A percentile compares a stretch with the other conserved stretches of the same genome.
Conservation (phyloP, 2,113 vertebrate genomes). For the Oophaga pumilio region DNA sequence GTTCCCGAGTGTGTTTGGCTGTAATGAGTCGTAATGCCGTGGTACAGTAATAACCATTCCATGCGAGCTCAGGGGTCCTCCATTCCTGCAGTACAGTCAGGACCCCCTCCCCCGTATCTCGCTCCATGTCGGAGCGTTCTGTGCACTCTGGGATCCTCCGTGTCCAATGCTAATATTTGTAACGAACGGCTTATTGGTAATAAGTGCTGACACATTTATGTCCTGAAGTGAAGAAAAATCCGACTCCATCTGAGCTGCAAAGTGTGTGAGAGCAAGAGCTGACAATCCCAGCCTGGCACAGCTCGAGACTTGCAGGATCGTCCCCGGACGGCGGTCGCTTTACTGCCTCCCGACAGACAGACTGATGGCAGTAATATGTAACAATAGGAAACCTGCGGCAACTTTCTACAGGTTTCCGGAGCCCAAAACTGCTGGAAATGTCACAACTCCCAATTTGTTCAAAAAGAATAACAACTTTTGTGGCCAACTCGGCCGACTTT, state of each 20-base stretch:
- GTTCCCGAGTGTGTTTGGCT: constrained; percentile 79
- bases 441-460: too few species aligned
- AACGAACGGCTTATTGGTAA: constrained; percentile 39
- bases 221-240: neutral
- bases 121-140: constrained; percentile 20
- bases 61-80: constrained; percentile 65
- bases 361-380: too few species aligned
- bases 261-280: constrained; percentile 6
- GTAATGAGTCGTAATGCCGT: constrained; percentile 94
- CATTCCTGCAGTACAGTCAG: constrained; percentile 15
- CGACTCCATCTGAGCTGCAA: neutral
- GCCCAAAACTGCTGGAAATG: too few species aligned
- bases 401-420: too few species aligned
- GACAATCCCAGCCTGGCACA: neutral
- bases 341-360: too few species aligned
- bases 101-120: constrained; percentile 15
- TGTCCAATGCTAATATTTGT: constrained; percentile 43
- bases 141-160: constrained; percentile 30
- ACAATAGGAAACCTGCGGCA: too few species aligned
- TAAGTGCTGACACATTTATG: constrained; percentile 54
- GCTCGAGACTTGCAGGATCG: neutral
- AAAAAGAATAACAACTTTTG: too few species aligned
- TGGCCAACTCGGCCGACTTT: neutral
- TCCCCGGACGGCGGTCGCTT: neutral
- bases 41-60: constrained; percentile 85